These are phyloP conservation scores for pig (Sus scrofa) DNA, from an alignment of 2,113 vertebrate genomes.

Conservation along the genomic window T2T-Sscrofa CM000821.6:58380001-58380500, in stretches of 20 bases:
- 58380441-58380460: not conserved
- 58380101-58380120: not conserved
- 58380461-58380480: not conserved
- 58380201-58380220: not conserved
- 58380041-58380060: not conserved
- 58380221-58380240: not conserved
- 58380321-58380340: not conserved
- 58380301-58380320: not conserved
- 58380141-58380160: not conserved
- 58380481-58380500: not conserved
- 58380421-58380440: not conserved
- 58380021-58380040: not conserved
- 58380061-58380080: not conserved
- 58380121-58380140: not conserved
- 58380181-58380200: not conserved
- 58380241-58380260: not conserved
- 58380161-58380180: not conserved
- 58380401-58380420: not conserved
- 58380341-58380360: not conserved
- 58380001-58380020: not conserved
- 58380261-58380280: not conserved
- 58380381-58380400: not conserved
- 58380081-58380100: not conserved
- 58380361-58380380: not conserved
- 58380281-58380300: not conserved